Evolutionary conservation across 1,140 invertebrate genomes (phyloP).

Genomic region (Phortica variegata): DNA sequence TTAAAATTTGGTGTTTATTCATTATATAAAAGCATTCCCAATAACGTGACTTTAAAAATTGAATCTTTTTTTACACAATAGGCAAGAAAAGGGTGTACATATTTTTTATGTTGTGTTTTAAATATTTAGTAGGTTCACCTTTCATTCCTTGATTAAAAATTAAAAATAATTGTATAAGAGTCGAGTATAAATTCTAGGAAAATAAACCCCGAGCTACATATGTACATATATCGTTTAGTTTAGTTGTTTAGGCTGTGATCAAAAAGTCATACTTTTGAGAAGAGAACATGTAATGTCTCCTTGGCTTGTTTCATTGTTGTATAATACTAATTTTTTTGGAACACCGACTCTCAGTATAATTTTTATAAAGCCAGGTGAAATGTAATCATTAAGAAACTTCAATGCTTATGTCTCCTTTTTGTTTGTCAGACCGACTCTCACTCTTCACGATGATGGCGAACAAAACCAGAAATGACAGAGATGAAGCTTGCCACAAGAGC

Average conservation of each 20-base stretch:
- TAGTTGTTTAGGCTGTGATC: no score
- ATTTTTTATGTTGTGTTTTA: conserved; percentile 39
- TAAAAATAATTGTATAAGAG: neutral
- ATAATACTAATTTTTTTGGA: conserved; percentile 4
- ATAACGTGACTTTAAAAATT: conserved; percentile 42
- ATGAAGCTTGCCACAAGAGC: neutral
- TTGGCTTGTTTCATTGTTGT: conserved; percentile 17
- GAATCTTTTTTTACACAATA: no score
- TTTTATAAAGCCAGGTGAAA: neutral
- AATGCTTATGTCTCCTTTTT: no score
- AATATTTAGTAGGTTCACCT: no score
- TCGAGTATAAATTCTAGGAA: neutral
- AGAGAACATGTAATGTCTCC: neutral
- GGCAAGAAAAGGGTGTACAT: conserved; percentile 37
- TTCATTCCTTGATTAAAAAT: neutral
- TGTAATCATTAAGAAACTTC: neutral
- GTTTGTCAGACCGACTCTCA: no score
- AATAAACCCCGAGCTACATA: neutral
- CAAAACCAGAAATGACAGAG: neutral
- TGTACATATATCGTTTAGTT: neutral
- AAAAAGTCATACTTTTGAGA: no score
- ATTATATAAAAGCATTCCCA: neutral
- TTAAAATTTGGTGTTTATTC: neutral
- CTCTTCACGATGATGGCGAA: neutral
- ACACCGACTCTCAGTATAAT: conserved; percentile 7